phyloP scores from a whole-genome alignment of 2,888 invertebrate genomes.

The Hypercompe scribonia region DNA sequence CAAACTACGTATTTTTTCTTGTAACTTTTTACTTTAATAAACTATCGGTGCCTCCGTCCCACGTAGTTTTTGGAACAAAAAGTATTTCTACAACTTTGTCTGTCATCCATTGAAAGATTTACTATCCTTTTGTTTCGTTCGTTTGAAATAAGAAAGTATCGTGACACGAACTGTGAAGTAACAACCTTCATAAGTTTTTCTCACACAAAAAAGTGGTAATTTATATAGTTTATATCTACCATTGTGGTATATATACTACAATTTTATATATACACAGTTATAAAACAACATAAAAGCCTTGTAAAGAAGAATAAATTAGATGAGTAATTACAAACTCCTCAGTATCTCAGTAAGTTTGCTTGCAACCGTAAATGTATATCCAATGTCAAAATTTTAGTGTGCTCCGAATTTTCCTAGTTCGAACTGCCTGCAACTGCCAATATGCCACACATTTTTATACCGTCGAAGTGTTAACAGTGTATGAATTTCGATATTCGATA shows the following conservation, averaged over 20 bases:
- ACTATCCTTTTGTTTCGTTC: conserved; percentile 48
- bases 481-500: neutral
- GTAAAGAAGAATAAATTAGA: too few species aligned
- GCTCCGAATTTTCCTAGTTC: too few species aligned
- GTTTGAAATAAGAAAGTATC: conserved; percentile 33
- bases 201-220: conserved; percentile 15
- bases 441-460: neutral
- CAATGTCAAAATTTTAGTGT: too few species aligned
- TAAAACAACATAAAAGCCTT: too few species aligned
- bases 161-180: conserved; percentile 30
- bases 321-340: too few species aligned
- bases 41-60: conserved; percentile 44
- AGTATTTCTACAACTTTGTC: conserved; percentile 42
- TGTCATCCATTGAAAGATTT: conserved; percentile 52
- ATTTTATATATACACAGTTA: too few species aligned
- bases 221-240: neutral
- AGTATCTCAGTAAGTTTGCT: too few species aligned
- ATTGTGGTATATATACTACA: neutral
- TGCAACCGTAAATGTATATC: too few species aligned
- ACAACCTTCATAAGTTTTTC: conserved; percentile 33
- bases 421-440: neutral
- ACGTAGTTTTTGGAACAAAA: conserved; percentile 40
- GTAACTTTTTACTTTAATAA: conserved; percentile 54
- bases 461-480: neutral
- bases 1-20: conserved; percentile 33